Evolutionary conservation across 2,888 invertebrate genomes (phyloP), one percentile per base, ranked within the genome.

Genomic region (Onchidella celtica): DNA sequence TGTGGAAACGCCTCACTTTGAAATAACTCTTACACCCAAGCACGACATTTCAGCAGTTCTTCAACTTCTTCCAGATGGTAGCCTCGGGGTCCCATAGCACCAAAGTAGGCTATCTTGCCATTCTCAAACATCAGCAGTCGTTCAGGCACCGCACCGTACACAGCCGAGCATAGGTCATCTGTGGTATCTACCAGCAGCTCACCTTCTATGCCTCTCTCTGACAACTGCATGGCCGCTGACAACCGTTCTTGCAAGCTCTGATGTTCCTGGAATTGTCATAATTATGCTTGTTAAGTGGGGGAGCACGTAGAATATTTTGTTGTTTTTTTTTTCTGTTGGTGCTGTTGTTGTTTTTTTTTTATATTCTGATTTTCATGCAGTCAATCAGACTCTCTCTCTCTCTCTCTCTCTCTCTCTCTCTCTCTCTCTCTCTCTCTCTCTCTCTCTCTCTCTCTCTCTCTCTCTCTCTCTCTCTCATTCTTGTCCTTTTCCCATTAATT

Each of bases 71-170:
- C 66, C 9, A 66, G 66, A 4, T 66, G 3, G n/a, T 66, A 66
- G 11, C 66, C 66, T 4, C 17, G 9, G 3, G 66, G 66, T 66
- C 66, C 66, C 66, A 66, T 32, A 4, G 9, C 66, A 32, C 66
- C 66, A 27, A 66, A 6, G n/a, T 66, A 66, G 3, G 32, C 6
- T 9, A 66, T 32, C 11, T 29, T n/a, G 66, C 66, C 66, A 9
- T n/a, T 66, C 4, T 66, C 29, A 14, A 66, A 9, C 27, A 66
- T 9, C 3, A 66, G 9, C 32, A 66, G 32, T 9, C 66, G 29
- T n/a, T 66, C 66, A 24, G 66, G 66, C 34, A 66, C 66, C 34
- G 32, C 66, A 4, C 32, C 66, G 34, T 66, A 66, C 29, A 66
- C 32, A 4, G 3, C 3, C 6, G 9, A 27, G 29, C 32, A 11